Conservation (phyloP, 2,113 vertebrate genomes). For the Scomber japonicus region DNA sequence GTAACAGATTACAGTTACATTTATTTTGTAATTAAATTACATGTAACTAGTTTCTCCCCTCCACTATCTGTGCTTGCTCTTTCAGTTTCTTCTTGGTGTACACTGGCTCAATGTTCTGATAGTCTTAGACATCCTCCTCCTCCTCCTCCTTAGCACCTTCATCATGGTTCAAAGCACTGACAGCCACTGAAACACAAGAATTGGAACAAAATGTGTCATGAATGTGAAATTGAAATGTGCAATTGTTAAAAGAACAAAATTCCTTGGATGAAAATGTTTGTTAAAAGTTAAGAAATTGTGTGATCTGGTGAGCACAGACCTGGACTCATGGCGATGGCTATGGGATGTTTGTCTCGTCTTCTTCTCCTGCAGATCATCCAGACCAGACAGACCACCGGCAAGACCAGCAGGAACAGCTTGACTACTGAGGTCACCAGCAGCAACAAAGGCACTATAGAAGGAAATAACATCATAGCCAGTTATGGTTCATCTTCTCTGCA, state of each 20-base stretch:
- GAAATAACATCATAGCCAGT: background rate
- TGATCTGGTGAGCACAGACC: slow-evolving; percentile 20
- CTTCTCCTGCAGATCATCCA: background rate
- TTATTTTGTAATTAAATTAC: too few species aligned
- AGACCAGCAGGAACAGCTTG: slow-evolving; percentile 37
- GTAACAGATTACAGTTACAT: too few species aligned
- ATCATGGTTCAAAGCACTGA: background rate
- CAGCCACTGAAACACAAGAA: slow-evolving; percentile 20
- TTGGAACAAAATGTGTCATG: background rate
- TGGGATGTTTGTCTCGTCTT: background rate
- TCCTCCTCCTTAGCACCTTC: too few species aligned
- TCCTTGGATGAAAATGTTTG: background rate
- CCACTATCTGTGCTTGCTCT: background rate
- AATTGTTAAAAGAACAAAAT: background rate
- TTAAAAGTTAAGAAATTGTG: background rate
- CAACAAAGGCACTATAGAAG: slow-evolving; percentile 25
- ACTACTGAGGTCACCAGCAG: slow-evolving; percentile 11
- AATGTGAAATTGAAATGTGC: too few species aligned
- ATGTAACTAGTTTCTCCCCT: background rate
- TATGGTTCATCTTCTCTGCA: background rate
- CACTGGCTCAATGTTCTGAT: slow-evolving; percentile 3
- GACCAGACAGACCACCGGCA: slow-evolving; percentile 8
- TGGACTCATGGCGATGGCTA: slow-evolving; percentile 5
- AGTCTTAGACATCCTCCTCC: background rate
- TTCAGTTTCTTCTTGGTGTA: background rate